phyloP scores from a whole-genome alignment of 2,797 vertebrate species.

The Champsocephalus gunnari region DNA sequence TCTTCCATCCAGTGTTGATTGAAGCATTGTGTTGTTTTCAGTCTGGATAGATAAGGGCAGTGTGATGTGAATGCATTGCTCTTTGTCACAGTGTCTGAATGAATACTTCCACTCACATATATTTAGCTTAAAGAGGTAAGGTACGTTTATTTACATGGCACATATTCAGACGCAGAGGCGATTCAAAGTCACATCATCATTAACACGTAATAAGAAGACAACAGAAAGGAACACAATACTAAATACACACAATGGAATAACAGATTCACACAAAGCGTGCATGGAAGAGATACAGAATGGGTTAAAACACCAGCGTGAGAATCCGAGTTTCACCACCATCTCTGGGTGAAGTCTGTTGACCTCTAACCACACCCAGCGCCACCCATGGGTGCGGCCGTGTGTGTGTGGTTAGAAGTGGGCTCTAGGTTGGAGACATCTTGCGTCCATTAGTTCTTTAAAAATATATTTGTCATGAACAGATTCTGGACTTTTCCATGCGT shows the following conservation, averaged over 20 bases:
- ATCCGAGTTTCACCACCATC: not conserved
- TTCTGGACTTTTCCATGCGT: not conserved
- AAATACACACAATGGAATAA: no score
- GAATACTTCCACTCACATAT: no score
- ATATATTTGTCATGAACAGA: no score
- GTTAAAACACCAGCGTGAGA: not conserved
- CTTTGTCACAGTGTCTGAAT: not conserved
- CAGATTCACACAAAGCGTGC: no score
- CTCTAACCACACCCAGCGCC: not conserved
- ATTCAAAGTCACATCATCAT: no score
- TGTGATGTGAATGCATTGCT: no score
- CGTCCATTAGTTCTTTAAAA: not conserved
- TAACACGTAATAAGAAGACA: no score
- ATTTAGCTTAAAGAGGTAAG: no score
- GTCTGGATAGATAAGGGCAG: no score
- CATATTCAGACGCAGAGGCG: no score
- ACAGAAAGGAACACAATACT: no score
- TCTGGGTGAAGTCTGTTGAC: not conserved
- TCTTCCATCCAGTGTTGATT: not conserved
- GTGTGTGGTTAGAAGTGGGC: not conserved
- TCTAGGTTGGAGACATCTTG: not conserved
- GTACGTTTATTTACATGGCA: no score
- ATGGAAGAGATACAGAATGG: not conserved
- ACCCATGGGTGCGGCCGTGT: not conserved
- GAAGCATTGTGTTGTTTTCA: not conserved